Percentiles rank a stretch among this genome's conserved stretches.
Evolutionary conservation across 1,140 invertebrate species (phyloP).

Genomic region (Leptinotarsa lineolata): DNA sequence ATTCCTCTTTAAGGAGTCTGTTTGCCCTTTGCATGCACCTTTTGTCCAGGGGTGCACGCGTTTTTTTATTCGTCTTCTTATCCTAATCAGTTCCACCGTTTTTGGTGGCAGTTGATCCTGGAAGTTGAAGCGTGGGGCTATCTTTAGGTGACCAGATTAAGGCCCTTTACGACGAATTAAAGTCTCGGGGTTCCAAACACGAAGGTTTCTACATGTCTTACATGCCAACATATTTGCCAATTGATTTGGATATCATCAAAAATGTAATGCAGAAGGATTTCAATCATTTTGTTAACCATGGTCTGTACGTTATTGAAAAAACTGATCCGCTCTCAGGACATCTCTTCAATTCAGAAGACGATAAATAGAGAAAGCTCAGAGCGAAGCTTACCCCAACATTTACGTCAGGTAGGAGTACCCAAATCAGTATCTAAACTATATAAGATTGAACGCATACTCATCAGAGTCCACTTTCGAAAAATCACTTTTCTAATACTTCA

Average conservation of each 20-base stretch:
- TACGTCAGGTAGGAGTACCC: conserved; percentile 51
- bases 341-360: conserved; percentile 42
- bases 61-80: too few species aligned
- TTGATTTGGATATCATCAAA: conserved; percentile 23
- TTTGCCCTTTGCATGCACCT: too few species aligned
- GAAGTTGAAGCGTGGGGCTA: too few species aligned
- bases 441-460: too few species aligned
- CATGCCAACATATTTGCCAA: conserved; percentile 17
- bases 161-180: conserved; percentile 20
- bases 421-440: too few species aligned
- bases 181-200: not conserved
- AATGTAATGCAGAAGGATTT: conserved; percentile 21
- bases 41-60: too few species aligned
- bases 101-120: too few species aligned
- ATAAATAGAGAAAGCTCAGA: conserved; percentile 47
- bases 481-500: too few species aligned
- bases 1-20: too few species aligned
- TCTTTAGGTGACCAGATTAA: not conserved
- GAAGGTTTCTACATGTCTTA: conserved; percentile 4
- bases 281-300: conserved; percentile 55
- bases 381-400: conserved; percentile 63
- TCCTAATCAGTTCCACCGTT: too few species aligned
- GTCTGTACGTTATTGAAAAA: conserved; percentile 52
- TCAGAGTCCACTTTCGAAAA: too few species aligned
- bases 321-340: conserved; percentile 46